Base-by-base conservation (phyloP, 2,888 invertebrate genomes). In the Eupelmus urozonus region DNA sequence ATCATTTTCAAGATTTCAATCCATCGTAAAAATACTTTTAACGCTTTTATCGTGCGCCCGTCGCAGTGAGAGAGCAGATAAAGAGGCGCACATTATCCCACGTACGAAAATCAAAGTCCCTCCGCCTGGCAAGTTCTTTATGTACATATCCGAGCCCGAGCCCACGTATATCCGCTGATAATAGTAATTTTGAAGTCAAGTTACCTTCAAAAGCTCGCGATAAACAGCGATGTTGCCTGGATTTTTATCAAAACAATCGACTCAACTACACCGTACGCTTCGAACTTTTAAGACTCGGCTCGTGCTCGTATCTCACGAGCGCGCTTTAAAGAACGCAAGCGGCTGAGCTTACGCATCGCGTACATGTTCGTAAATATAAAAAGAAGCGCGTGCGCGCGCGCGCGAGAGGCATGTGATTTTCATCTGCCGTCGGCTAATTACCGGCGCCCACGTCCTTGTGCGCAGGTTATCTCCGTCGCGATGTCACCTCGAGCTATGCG, bases 101-200 rank as follows among this genome's bases (percentile, higher is more conserved):
- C 34, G 34, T 34, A 34, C 34, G 34, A 34, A 34, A 34, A 9
- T 34, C 9, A 34, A 34, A 34, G 34, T 34, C 3, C 34, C 34
- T 34, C 9, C 9, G 34, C 9, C 3, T 5, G 5, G 34, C 9
- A 34, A 34, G n/a, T n/a, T n/a, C n/a, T n/a, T n/a, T n/a, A n/a
- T 25, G 13, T 45, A 45, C 45, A 20, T 45, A 40, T 63, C 23
- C 34, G 13, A 16, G 16, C 13, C 3, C 7, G 2, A 16, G 2
- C 45, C 45, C 45, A 16, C 34, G 34, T 34, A 45, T 45, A 45
- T 25, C 2, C 11, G 1, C n/a, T 34, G 51, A 71, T 71, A 62
- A 71, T 71, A 71, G 71, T 71, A 71, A 71, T 71, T 71, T 71
- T 16, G 25, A 62, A 71, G 25, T 71, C 51, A 49, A 42, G 45